Evolutionary conservation across 2,888 invertebrate genomes (phyloP).

Genomic region (Elmis aenea): DNA sequence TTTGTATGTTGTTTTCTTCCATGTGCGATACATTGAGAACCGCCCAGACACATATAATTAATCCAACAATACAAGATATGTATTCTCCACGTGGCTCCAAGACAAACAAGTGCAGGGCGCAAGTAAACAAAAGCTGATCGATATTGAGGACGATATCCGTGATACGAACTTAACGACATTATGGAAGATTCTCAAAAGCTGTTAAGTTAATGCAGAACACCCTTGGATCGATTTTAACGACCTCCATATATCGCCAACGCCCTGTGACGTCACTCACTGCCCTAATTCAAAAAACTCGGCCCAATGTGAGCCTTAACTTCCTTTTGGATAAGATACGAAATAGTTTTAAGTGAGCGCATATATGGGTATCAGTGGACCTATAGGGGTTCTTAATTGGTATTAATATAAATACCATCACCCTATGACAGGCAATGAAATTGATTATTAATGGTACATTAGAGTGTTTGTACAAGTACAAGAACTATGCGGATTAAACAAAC

Average conservation of each 20-base stretch:
- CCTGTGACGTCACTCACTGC: not conserved
- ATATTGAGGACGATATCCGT: conserved; percentile 13
- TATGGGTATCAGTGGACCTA: conserved; percentile 10
- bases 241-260: not conserved
- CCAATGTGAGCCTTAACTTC: not conserved
- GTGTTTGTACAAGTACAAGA: conserved; percentile 15
- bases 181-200: conserved; percentile 5
- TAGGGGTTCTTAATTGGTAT: conserved; percentile 18
- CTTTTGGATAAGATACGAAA: not conserved
- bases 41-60: too few species aligned
- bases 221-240: conserved; percentile 15
- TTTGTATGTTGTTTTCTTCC: too few species aligned
- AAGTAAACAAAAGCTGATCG: conserved; percentile 5
- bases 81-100: conserved; percentile 2
- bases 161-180: conserved; percentile 4
- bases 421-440: conserved; percentile 10
- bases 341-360: conserved; percentile 4
- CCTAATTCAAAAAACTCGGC: not conserved
- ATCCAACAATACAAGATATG: too few species aligned
- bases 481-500: too few species aligned
- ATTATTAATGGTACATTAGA: conserved; percentile 14
- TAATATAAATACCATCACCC: conserved; percentile 8
- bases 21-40: too few species aligned
- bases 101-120: conserved; percentile 1
- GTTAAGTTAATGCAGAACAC: conserved; percentile 13